A percentile compares a stretch with the other conserved stretches of the same genome.
Evolutionary conservation across 2,113 vertebrate genomes (phyloP).

Genomic region (Australoheros scitulus): DNA sequence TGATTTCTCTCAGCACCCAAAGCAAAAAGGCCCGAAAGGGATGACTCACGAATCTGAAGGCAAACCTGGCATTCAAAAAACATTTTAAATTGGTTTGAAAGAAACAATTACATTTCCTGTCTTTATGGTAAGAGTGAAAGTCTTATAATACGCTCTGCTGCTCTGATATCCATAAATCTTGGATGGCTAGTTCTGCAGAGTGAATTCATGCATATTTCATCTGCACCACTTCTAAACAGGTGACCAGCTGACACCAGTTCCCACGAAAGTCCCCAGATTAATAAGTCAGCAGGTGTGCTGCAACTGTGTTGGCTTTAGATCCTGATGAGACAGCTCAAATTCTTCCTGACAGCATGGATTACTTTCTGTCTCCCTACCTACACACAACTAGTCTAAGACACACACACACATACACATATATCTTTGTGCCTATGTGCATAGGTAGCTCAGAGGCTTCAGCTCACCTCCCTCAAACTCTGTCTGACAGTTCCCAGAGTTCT

Average conservation of each 20-base stretch:
- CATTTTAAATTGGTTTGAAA: not conserved
- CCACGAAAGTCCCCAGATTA: slow-evolving; percentile 37
- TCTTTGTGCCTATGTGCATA: not conserved
- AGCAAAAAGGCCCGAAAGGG: not conserved
- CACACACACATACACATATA: not conserved
- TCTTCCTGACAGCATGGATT: slow-evolving; percentile 36
- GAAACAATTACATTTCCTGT: not conserved
- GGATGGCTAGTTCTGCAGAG: slow-evolving; percentile 46
- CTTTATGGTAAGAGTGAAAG: not conserved
- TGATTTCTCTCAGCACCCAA: not conserved
- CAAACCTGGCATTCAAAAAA: not conserved
- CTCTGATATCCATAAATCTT: slow-evolving; percentile 51
- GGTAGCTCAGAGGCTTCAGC: not conserved
- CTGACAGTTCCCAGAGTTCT: slow-evolving; percentile 95
- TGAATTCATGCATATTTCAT: slow-evolving; percentile 57
- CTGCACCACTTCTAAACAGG: slow-evolving; percentile 23
- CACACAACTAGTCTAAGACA: slow-evolving; percentile 8
- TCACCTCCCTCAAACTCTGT: slow-evolving; percentile 95
- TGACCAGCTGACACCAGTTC: slow-evolving; percentile 35
- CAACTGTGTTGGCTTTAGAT: slow-evolving; percentile 17
- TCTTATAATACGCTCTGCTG: slow-evolving; percentile 3
- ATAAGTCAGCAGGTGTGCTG: slow-evolving; percentile 60
- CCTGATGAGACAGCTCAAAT: slow-evolving; percentile 34
- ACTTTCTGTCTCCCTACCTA: not conserved
- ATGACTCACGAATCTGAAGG: slow-evolving; percentile 1